Percentiles rank a stretch among this genome's conserved stretches.
Evolutionary conservation across 2,113 vertebrate species (phyloP).

Genomic region (Nibea albiflora): DNA sequence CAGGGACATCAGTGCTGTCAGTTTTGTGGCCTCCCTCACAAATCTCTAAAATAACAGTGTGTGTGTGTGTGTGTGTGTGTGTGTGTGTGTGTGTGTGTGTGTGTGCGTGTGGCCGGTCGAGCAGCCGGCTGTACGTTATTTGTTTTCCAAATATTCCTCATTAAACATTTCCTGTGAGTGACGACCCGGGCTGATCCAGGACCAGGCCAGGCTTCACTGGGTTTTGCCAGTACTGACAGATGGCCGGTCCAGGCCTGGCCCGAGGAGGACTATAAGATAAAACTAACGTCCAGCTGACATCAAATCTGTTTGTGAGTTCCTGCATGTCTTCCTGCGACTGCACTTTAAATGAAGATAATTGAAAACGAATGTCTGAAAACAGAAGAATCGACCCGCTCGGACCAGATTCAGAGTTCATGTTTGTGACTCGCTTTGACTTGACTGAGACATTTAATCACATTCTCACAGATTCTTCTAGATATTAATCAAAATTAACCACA

Average conservation of each 20-base stretch:
- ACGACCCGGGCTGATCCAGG: slow-evolving; percentile 20
- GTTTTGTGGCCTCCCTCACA: not conserved
- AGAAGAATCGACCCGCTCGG: too few relatives aligned
- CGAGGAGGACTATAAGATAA: slow-evolving; percentile 49
- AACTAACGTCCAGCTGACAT: slow-evolving; percentile 62
- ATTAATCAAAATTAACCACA: too few relatives aligned
- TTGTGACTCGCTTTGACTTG: too few relatives aligned
- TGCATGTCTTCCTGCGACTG: not conserved
- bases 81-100: not conserved
- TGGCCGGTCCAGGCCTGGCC: slow-evolving; percentile 56
- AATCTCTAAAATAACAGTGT: slow-evolving; percentile 5
- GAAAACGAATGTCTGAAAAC: not conserved
- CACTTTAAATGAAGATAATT: not conserved
- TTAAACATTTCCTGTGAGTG: slow-evolving; percentile 39
- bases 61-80: not conserved
- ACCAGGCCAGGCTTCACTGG: slow-evolving; percentile 30
- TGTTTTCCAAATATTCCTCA: slow-evolving; percentile 39
- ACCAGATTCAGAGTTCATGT: too few relatives aligned
- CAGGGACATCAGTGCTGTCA: not conserved
- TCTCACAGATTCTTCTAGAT: too few relatives aligned
- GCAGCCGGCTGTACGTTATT: slow-evolving; percentile 2
- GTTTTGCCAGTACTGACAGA: slow-evolving; percentile 58
- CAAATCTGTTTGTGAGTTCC: slow-evolving; percentile 51
- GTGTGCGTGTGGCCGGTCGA: not conserved
- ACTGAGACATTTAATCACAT: too few relatives aligned